Base-by-base conservation (phyloP, 2,888 invertebrate species). In the Trachelus troglodyta region DNA sequence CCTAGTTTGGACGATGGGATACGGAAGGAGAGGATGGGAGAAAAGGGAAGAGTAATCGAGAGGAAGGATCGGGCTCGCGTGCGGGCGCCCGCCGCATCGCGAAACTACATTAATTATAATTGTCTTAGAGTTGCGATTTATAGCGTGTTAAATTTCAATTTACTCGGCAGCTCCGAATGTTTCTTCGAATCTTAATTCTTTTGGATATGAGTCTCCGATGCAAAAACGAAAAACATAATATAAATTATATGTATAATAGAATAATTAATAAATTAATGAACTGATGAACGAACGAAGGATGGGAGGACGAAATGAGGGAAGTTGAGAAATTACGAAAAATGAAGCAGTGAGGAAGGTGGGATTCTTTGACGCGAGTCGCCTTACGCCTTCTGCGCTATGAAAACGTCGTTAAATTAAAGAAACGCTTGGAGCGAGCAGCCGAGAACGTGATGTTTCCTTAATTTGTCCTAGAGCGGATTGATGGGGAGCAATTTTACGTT, bases 401-500 rank as follows among this genome's bases (percentile, higher is more conserved):
- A 86, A 85, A 82, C 79, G 81, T 82, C 84, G 79, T 83, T 86
- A 86, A 83, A 81, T 78, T 77, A 76, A 77, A 77, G 78, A 76
- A 76, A n/a, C 11, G 37, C 35, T 69, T 37, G 40, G 30, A n/a
- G 30, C 34, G 34, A 73, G 35, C 71, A 68, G 74, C 79, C 69
- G 76, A 77, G 77, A 81, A 77, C 78, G 78, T 82, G 83, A 87
- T 86, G 83, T 83, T 85, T 84, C 85, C 85, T 88, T 87, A 89
- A 89, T 87, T 89, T 89, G 89, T 89, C 88, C 83, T 80, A 81
- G 84, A 78, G 73, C 81, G 83, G 87, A 90, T 90, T 90, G 90
- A 90, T 90, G 88, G 88, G 86, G 88, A 89, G 87, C 89, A 90
- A 90, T 89, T 88, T 84, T 85, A 86, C 86, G 85, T 85, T 84